Conservation (phyloP, 2,113 vertebrate species). For the Crotalus tigris region DNA sequence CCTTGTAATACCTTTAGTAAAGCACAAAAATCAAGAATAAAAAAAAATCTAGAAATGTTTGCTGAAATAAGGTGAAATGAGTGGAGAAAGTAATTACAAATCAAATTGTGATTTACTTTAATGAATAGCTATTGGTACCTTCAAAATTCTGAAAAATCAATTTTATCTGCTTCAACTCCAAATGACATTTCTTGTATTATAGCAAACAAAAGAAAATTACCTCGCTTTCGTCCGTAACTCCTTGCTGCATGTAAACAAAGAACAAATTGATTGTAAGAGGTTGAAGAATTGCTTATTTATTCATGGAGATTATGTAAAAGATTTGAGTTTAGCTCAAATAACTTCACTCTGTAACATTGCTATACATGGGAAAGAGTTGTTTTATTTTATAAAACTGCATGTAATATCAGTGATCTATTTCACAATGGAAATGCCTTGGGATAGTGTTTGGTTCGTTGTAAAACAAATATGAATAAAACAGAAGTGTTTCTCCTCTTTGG, state of each 20-base stretch:
- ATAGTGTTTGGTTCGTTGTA: constrained; percentile 37
- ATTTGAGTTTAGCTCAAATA: constrained; percentile 55
- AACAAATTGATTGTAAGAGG: constrained; percentile 80
- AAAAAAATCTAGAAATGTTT: constrained; percentile 40
- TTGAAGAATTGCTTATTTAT: constrained; percentile 66
- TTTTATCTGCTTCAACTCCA: constrained; percentile 43
- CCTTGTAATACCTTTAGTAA: constrained; percentile 44
- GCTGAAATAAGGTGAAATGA: constrained; percentile 47
- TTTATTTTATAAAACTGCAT: constrained; percentile 6
- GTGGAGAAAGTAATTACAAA: not conserved
- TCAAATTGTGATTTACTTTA: not conserved
- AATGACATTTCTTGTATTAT: constrained; percentile 68
- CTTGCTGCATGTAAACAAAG: constrained; percentile 97
- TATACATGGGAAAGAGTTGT: not conserved
- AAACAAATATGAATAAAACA: constrained; percentile 35
- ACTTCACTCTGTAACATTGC: constrained; percentile 12
- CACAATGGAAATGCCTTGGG: not conserved
- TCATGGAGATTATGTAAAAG: constrained; percentile 55
- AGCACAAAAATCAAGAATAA: constrained; percentile 12
- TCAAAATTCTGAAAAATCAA: constrained; percentile 60
- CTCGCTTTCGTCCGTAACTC: constrained; percentile 99
- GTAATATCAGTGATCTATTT: not conserved
- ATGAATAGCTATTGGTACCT: not conserved
- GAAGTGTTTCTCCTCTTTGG: constrained; percentile 52
- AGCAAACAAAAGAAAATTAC: constrained; percentile 85